phyloP scores from a whole-genome alignment of 2,888 invertebrate species.

The Spilosoma lubricipeda region DNA sequence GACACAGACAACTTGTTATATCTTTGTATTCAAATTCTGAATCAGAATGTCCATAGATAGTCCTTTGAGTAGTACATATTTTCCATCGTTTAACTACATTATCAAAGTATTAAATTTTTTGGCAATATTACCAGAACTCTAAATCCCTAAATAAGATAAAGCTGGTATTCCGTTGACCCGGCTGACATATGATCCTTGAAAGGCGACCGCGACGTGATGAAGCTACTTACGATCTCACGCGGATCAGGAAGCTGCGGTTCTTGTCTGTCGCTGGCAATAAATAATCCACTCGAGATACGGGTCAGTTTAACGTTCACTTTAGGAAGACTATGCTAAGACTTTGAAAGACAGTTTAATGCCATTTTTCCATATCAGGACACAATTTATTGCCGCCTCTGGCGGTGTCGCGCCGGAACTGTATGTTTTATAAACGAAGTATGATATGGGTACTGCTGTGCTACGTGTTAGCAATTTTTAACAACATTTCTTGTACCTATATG shows the following conservation, averaged over 20 bases:
- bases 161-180: slow-evolving; percentile 71
- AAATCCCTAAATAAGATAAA: slow-evolving; percentile 64
- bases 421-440: slow-evolving; percentile 64
- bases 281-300: slow-evolving; percentile 59
- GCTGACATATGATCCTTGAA: slow-evolving; percentile 76
- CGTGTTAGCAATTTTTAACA: slow-evolving; percentile 55
- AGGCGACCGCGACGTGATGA: slow-evolving; percentile 57
- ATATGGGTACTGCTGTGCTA: slow-evolving; percentile 63
- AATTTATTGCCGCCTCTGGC: slow-evolving; percentile 73
- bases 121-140: not conserved
- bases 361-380: slow-evolving; percentile 73
- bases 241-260: slow-evolving; percentile 76
- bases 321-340: slow-evolving; percentile 59
- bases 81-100: not conserved
- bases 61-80: not conserved
- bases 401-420: slow-evolving; percentile 72
- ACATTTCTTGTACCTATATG: not conserved
- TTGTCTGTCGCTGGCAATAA: slow-evolving; percentile 62
- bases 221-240: slow-evolving; percentile 71
- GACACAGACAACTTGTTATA: not conserved
- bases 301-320: slow-evolving; percentile 55
- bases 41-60: not conserved
- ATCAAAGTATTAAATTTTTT: not conserved
- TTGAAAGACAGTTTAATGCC: slow-evolving; percentile 71
- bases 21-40: not conserved